phyloP scores from a whole-genome alignment of 2,797 vertebrate species.

The Falco biarmicus region DNA sequence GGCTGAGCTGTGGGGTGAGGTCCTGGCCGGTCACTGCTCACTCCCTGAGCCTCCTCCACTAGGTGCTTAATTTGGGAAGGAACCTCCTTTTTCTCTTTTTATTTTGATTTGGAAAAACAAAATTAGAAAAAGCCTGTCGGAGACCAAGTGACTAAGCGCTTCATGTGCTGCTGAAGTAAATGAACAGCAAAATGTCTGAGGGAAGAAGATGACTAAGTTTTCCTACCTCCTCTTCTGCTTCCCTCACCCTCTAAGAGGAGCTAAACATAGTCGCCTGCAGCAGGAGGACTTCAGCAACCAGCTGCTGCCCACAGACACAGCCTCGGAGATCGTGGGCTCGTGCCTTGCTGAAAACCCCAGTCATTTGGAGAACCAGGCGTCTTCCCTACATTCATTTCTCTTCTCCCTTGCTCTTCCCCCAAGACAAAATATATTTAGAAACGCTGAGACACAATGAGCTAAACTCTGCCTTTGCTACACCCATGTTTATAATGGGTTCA shows the following conservation, averaged over 20 bases:
- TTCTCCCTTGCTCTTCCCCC: background rate
- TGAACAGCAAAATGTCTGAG: conserved; percentile 38
- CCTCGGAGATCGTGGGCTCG: background rate
- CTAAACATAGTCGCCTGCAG: conserved; percentile 16
- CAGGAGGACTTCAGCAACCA: background rate
- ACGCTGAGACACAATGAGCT: background rate
- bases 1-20: background rate
- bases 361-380: accelerated
- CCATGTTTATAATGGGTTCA: conserved; percentile 30
- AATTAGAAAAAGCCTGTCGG: background rate
- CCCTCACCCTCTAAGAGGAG: background rate
- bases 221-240: conserved; percentile 44
- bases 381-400: background rate
- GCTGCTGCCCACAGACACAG: conserved; percentile 1
- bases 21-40: background rate
- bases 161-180: conserved; percentile 22
- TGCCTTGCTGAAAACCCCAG: background rate
- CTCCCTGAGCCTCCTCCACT: background rate
- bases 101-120: background rate
- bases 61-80: background rate
- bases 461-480: conserved; percentile 18
- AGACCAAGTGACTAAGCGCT: conserved; percentile 25
- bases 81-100: background rate
- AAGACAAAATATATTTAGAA: conserved; percentile 42
- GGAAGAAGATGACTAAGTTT: conserved; percentile 45